A percentile compares a stretch with the other conserved stretches of the same genome.
These are phyloP conservation scores for Phanerotoma sp. DNA, from an alignment of 2,888 invertebrate species.

Conservation along the genomic window DNA sequence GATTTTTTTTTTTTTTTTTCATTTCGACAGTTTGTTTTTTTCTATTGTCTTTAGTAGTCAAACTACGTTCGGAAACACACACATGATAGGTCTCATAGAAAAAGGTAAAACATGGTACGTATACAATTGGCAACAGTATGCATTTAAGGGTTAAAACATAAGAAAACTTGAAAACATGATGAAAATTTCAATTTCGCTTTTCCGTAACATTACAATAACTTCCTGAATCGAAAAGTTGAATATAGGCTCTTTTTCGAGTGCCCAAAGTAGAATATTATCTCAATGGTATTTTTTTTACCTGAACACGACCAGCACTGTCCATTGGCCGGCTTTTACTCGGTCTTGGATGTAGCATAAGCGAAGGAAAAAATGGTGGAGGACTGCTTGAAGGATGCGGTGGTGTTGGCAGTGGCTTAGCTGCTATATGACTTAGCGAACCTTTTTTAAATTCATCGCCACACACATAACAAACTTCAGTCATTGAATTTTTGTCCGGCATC, in stretches of 20 bases:
- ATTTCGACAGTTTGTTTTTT: too few relatives aligned
- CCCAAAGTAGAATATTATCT: too few relatives aligned
- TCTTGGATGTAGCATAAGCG: constrained; percentile 72
- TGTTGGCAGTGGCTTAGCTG: constrained; percentile 61
- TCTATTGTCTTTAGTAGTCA: too few relatives aligned
- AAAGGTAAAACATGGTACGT: too few relatives aligned
- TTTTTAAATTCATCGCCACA: constrained; percentile 87
- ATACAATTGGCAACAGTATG: too few relatives aligned
- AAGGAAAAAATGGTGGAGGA: constrained; percentile 68
- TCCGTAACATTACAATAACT: neutral
- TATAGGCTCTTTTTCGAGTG: neutral
- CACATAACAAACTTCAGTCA: constrained; percentile 87
- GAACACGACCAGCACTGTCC: constrained; percentile 73
- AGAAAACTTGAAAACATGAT: too few relatives aligned
- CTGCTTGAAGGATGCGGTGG: constrained; percentile 50
- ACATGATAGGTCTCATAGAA: too few relatives aligned
- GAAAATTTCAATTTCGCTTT: too few relatives aligned
- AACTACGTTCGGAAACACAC: too few relatives aligned
- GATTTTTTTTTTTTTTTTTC: too few relatives aligned
- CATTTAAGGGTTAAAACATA: too few relatives aligned
- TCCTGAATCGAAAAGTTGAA: neutral
- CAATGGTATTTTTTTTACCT: constrained; percentile 51
- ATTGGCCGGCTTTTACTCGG: constrained; percentile 84
- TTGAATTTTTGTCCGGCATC: constrained; percentile 90
- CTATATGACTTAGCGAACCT: constrained; percentile 74